Conservation (phyloP, 2,888 invertebrate species). For the Strigamia maritima region DNA sequence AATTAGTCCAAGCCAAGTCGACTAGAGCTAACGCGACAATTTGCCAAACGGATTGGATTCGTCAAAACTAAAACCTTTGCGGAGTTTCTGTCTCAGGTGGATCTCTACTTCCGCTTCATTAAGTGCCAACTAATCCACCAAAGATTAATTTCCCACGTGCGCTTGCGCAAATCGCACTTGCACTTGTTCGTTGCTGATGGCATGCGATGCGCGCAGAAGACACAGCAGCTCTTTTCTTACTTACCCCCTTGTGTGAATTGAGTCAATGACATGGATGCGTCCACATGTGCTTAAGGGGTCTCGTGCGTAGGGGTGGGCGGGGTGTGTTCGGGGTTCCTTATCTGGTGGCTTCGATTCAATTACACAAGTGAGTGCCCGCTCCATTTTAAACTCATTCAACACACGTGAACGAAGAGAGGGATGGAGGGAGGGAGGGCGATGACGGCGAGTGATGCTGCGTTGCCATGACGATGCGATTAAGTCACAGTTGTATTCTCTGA, state of each 20-base stretch:
- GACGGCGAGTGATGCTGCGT: slow-evolving; percentile 13
- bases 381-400: slow-evolving; percentile 28
- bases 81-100: not conserved
- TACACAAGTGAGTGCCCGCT: slow-evolving; percentile 26
- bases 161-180: not conserved
- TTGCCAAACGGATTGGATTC: slow-evolving; percentile 4
- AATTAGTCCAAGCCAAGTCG: too few species aligned
- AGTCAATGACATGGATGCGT: not conserved
- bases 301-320: not conserved
- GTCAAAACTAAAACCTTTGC: not conserved
- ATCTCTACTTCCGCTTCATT: not conserved
- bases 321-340: not conserved
- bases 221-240: not conserved
- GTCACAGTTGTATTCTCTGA: slow-evolving; percentile 23
- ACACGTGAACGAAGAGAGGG: slow-evolving; percentile 4
- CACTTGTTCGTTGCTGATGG: not conserved
- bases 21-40: not conserved
- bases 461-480: slow-evolving; percentile 16
- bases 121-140: slow-evolving; percentile 12
- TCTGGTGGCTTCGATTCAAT: slow-evolving; percentile 21
- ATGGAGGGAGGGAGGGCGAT: not conserved
- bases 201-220: not conserved
- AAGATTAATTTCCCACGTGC: slow-evolving; percentile 7
- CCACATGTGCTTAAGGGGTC: not conserved
- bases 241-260: not conserved